Base-by-base conservation (phyloP, 35 echinoderm and acorn worm genomes). In the Heliocidaris tuberculata region DNA sequence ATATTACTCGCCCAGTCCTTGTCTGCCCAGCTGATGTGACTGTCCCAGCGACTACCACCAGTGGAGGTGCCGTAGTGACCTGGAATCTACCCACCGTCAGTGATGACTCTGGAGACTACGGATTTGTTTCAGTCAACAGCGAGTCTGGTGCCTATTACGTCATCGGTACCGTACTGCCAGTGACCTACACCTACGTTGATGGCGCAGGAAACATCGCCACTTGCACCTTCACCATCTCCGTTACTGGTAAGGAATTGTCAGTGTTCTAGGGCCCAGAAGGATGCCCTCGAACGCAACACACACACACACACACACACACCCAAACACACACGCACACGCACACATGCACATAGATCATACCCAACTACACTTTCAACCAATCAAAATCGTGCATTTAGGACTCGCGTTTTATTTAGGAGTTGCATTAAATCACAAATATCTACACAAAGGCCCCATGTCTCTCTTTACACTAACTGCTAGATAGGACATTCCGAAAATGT, bases 81-180 rank as follows among this genome's bases (percentile, higher is more conserved):
- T 98, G 97, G 97, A 31, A 48, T 47, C 93, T 94, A 89, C 97
- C 97, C 11, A 98, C 97, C 59, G 97, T 95, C 24, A 98, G 85
- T 5, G 97, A 98, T 85, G 94, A 97, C 90, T 96, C 94, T 50
- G 95, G 95, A 15, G 90, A 49, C 21, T 94, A 7, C 60, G 90
- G 91, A 2, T 86, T 86, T 54, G 94, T 97, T 85, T 86, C 85
- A 0, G 87, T 85, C 9, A 94, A 94, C 9, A 86, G 88, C 65
- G 90, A 32, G 0, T 90, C 97, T 35, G 95, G 93, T 24, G 90
- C 50, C 29, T 60, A 60, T 65, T 97, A 96, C 89, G 47, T 48
- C 65, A 85, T 94, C 52, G 95, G 95, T 42, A 49, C 94, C 30
- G 86, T 90, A 2, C 56, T 94, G 13, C 31, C 35, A 29, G 97